Evolutionary conservation across 2,113 vertebrate species (phyloP).

Genomic region (Spea bombifrons): DNA sequence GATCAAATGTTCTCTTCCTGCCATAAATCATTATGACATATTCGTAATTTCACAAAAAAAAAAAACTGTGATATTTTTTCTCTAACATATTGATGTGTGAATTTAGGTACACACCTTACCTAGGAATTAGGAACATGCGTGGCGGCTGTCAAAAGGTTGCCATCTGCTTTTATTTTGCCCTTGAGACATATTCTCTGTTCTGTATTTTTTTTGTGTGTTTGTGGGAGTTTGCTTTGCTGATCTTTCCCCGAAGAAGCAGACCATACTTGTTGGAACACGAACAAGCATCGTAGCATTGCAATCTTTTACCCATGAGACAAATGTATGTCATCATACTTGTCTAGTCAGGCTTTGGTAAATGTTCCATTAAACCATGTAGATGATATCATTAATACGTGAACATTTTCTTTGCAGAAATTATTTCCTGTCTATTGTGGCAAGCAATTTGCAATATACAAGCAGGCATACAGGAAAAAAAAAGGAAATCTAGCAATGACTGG

Average conservation of each 20-base stretch:
- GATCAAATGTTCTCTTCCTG: conserved; percentile 13
- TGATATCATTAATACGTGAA: conserved; percentile 8
- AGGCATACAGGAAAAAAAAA: not conserved
- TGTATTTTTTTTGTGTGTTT: conserved; percentile 15
- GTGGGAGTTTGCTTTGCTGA: conserved; percentile 25
- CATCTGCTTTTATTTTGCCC: conserved; percentile 39
- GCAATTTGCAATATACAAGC: not conserved
- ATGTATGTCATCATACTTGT: conserved; percentile 34
- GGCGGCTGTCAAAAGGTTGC: conserved; percentile 37
- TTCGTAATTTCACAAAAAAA: not conserved
- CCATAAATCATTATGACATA: conserved; percentile 26
- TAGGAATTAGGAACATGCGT: not conserved
- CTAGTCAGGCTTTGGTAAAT: conserved; percentile 37
- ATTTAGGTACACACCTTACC: conserved; percentile 13
- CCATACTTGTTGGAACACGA: conserved; percentile 37
- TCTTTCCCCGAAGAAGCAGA: conserved; percentile 32
- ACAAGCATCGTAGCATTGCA: conserved; percentile 27
- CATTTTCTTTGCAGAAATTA: not conserved
- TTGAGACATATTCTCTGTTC: conserved; percentile 35
- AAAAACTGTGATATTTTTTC: conserved; percentile 9
- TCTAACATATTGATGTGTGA: conserved; percentile 13
- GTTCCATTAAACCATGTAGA: conserved; percentile 23
- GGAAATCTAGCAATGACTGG: too few species aligned
- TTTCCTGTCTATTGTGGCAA: conserved; percentile 6
- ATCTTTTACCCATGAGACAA: conserved; percentile 31